Evolutionary conservation across 2,888 invertebrate genomes (phyloP), one percentile per base, ranked within the genome.

Genomic region (Nephrotoma flavescens): DNA sequence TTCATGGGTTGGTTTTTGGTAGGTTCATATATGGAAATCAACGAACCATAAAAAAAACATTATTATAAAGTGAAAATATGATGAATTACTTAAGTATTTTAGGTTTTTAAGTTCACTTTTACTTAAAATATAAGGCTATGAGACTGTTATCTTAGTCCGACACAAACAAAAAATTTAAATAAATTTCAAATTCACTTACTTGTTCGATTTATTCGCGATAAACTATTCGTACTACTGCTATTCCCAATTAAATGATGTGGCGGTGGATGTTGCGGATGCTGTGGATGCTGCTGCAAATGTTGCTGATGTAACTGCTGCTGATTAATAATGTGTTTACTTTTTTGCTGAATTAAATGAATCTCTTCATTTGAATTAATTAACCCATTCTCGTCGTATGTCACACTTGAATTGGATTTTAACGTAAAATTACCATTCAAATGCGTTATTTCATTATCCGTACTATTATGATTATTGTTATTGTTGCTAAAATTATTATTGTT

Each of bases 351-450:
- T 41, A 44, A 44, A 85, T 85, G 42, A 44, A 85, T 85, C 5
- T 85, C 85, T 45, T 85, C 85, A 85, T 85, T 85, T 3, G 85
- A 85, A 85, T 44, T 85, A 7, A 44, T 85, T 85, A 85, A 19
- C 5, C 85, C 44, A 85, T 85, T 85, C 6, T 85, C 85, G 2
- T 85, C 85, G 15, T 44, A 42, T 19, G 85, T 85, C 19, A 44
- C 1, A 12, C 85, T 85, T 9, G 85, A 85, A 85, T 44, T 85
- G 0, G 85, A 85, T 85, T 52, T 86, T 57, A 86, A 41, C 15
- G 52, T 57, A 41, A 57, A 44, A 57, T 86, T 86, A 57, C 52
- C 52, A 41, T 52, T 86, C 31, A 86, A n/a, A 12, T 45, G 44
- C 6, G 44, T 2, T 31, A 47, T 45, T 41, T 31, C 45, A 15